A percentile compares a stretch with the other conserved stretches of the same genome.
Conservation (phyloP, 1,140 invertebrate species). For the Papilio xuthus region DNA sequence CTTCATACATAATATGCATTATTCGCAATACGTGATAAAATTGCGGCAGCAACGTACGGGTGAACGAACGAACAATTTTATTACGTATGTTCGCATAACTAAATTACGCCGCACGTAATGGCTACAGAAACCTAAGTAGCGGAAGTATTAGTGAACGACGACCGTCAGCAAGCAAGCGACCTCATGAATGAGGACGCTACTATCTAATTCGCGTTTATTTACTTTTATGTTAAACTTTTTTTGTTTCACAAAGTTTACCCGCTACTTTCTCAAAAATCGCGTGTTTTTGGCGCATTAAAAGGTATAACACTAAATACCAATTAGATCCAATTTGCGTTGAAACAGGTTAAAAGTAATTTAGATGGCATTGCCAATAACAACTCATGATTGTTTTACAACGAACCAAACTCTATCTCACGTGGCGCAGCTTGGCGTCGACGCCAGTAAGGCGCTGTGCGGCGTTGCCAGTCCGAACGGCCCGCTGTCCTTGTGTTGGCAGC, state of each 20-base stretch:
- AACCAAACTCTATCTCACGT: neutral
- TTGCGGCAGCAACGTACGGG: constrained; percentile 22
- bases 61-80: constrained; percentile 30
- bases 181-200: neutral
- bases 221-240: neutral
- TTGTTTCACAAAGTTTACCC: neutral
- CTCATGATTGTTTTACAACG: neutral
- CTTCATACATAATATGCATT: neutral
- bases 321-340: neutral
- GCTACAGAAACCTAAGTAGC: constrained; percentile 20
- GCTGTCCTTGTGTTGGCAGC: neutral
- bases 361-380: neutral
- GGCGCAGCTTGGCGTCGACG: neutral
- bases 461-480: neutral
- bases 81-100: constrained; percentile 34
- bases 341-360: neutral
- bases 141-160: constrained; percentile 15
- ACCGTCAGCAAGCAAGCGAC: constrained; percentile 7
- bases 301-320: no score
- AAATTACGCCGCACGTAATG: constrained; percentile 25
- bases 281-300: no score
- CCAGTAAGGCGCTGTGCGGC: constrained; percentile 1
- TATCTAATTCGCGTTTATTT: neutral
- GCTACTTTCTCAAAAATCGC: neutral
- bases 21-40: neutral